These are phyloP conservation scores for Phataginus tetradactyla DNA, from an alignment of 2,797 vertebrate genomes.

Conservation along the genomic window DNA sequence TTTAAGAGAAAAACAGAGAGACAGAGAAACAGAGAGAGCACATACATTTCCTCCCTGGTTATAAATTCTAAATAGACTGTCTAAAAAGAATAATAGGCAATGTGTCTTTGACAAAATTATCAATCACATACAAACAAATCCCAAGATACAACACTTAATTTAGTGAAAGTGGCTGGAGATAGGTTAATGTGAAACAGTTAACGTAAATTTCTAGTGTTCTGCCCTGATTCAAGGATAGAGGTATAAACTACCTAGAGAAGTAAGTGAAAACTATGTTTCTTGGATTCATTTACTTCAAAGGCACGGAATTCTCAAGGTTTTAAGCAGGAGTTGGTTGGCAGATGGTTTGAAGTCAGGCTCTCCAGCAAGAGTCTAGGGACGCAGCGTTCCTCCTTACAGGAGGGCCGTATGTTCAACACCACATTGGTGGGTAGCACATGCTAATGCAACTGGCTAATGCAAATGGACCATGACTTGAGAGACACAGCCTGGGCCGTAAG, in stretches of 20 bases:
- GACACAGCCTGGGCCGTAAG: background rate
- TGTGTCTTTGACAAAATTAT: background rate
- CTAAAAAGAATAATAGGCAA: background rate
- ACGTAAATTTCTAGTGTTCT: background rate
- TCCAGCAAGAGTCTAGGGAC: background rate
- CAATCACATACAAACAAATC: conserved; percentile 12
- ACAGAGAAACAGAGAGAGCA: background rate
- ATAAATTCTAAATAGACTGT: background rate
- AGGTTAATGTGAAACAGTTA: background rate
- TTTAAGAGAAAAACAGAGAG: background rate
- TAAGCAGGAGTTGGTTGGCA: background rate
- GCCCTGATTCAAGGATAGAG: background rate
- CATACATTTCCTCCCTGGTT: background rate
- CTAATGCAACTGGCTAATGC: background rate
- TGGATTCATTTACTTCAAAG: background rate
- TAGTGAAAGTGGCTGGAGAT: background rate
- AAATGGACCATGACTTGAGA: background rate
- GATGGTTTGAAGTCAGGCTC: background rate
- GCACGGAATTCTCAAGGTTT: background rate
- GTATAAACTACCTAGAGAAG: background rate
- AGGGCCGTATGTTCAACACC: background rate
- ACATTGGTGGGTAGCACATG: background rate
- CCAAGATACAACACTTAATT: background rate
- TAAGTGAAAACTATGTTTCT: background rate
- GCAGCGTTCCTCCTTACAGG: background rate